Conservation (phyloP, 2,888 invertebrate genomes). For the Lasiommata megera region DNA sequence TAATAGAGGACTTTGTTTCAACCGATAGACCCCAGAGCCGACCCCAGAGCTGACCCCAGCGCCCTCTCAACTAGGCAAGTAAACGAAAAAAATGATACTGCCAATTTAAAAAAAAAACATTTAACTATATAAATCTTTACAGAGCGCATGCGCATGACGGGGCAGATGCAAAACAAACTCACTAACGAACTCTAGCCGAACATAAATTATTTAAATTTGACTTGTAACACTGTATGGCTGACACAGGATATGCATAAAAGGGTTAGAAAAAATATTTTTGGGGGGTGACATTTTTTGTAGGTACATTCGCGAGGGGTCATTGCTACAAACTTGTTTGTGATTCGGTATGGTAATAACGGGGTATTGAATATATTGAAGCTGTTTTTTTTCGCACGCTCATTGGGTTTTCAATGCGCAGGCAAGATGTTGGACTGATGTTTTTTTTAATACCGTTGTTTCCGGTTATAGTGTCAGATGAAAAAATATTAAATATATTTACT, state of each 20-base stretch:
- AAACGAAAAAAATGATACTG: too few relatives aligned
- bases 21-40: too few relatives aligned
- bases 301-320: slow-evolving; percentile 58
- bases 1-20: too few relatives aligned
- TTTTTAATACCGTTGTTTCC: not conserved
- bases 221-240: slow-evolving; percentile 74
- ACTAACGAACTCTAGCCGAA: slow-evolving; percentile 57
- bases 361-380: slow-evolving; percentile 63
- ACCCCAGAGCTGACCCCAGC: too few relatives aligned
- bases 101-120: not conserved
- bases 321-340: slow-evolving; percentile 51
- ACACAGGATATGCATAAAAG: slow-evolving; percentile 79
- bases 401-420: not conserved
- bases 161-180: slow-evolving; percentile 66
- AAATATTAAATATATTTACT: too few relatives aligned
- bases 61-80: too few relatives aligned
- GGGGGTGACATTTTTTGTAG: slow-evolving; percentile 74
- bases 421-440: not conserved
- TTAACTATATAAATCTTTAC: not conserved
- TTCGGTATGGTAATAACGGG: slow-evolving; percentile 60
- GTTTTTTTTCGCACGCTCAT: slow-evolving; percentile 64
- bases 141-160: slow-evolving; percentile 29
- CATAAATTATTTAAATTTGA: slow-evolving; percentile 81
- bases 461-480: too few relatives aligned
- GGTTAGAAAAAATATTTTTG: slow-evolving; percentile 65